Conservation (phyloP, 1,140 invertebrate species). For the Megalonaias nervosa region DNA sequence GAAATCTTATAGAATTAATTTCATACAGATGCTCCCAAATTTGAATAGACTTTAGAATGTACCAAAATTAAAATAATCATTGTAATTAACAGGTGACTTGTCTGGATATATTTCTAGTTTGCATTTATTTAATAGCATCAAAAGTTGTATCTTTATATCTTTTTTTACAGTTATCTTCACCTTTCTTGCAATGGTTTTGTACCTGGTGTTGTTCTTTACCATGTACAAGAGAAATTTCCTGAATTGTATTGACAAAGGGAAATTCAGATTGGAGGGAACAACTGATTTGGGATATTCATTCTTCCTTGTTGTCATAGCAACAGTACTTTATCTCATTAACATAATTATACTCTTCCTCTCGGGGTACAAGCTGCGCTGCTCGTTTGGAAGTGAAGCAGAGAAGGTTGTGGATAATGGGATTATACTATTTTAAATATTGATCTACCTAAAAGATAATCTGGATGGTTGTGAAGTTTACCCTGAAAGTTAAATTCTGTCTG, state of each 20-base stretch:
- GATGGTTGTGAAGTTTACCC: too few relatives aligned
- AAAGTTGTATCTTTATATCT: constrained; percentile 6
- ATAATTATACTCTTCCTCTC: constrained; percentile 81
- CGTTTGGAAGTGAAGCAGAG: constrained; percentile 51
- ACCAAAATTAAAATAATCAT: too few relatives aligned
- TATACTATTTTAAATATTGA: constrained; percentile 55
- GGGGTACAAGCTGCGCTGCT: constrained; percentile 51
- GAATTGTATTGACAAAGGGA: constrained; percentile 74
- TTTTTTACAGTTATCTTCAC: constrained; percentile 81
- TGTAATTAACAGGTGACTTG: too few relatives aligned
- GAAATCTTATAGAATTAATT: too few relatives aligned
- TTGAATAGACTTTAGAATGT: too few relatives aligned
- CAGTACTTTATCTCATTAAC: constrained; percentile 82
- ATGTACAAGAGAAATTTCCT: constrained; percentile 85
- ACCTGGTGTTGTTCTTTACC: constrained; percentile 83
- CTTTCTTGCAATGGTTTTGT: constrained; percentile 80
- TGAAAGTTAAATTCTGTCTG: too few relatives aligned
- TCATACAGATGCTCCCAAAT: too few relatives aligned
- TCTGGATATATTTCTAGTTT: too few relatives aligned
- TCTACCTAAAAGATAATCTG: too few relatives aligned
- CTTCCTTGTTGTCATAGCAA: constrained; percentile 84
- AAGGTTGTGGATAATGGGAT: constrained; percentile 65
- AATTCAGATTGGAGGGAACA: constrained; percentile 81
- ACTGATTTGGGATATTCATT: constrained; percentile 85
- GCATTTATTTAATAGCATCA: too few relatives aligned